Percentiles rank a stretch among this genome's conserved stretches.
Conservation (phyloP, 2,113 vertebrate genomes). For the Petromus typicus region DNA sequence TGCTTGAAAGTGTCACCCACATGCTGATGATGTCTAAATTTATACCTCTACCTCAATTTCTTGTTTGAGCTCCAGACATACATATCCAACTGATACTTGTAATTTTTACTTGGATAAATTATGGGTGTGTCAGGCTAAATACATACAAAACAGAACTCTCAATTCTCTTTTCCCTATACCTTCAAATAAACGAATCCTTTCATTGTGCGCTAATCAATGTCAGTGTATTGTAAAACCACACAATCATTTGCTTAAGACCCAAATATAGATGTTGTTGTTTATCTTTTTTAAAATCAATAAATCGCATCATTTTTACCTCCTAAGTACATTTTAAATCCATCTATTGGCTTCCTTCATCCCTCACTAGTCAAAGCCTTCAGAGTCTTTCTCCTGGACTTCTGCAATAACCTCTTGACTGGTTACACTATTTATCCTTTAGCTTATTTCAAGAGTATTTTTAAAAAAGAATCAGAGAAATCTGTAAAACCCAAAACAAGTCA, state of each 20-base stretch:
- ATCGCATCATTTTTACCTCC: background rate
- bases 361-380: background rate
- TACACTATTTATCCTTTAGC: background rate
- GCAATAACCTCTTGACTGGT: background rate
- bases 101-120: background rate
- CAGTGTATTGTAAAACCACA: background rate
- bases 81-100: background rate
- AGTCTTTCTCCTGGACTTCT: background rate
- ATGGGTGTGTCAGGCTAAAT: background rate
- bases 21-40: background rate
- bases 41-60: background rate
- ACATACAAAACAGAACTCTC: background rate
- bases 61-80: background rate
- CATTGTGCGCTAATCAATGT: background rate
- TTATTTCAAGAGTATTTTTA: slow-evolving; percentile 9
- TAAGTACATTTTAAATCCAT: background rate
- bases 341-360: background rate
- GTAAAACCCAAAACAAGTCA: slow-evolving; percentile 8
- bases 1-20: background rate
- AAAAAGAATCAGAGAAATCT: background rate
- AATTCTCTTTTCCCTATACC: background rate
- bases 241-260: background rate
- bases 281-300: background rate
- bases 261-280: background rate
- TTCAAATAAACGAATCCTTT: background rate